phyloP scores from a whole-genome alignment of 2,888 invertebrate genomes.

The Drosophila phalerata region DNA sequence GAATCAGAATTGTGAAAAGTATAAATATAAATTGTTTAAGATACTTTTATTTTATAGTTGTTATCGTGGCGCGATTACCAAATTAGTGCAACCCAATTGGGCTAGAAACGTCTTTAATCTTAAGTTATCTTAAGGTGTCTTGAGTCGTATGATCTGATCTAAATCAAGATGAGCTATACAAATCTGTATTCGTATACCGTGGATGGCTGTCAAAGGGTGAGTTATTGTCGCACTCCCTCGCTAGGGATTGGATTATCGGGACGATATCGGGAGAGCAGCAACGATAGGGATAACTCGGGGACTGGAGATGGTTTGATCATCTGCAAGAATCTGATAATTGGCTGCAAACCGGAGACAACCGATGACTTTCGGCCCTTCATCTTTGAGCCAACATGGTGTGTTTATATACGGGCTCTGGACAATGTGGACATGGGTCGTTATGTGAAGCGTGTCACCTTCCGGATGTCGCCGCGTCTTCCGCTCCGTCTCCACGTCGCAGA shows the following conservation, averaged over 20 bases:
- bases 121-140: neutral
- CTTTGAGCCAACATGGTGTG: slow-evolving; percentile 68
- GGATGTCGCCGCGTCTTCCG: slow-evolving; percentile 60
- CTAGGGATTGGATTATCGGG: neutral
- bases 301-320: slow-evolving; percentile 49
- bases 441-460: slow-evolving; percentile 60
- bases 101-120: neutral
- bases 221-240: slow-evolving; percentile 27
- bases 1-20: neutral
- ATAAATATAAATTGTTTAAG: neutral
- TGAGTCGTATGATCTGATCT: neutral
- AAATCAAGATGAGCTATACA: slow-evolving; percentile 7
- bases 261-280: slow-evolving; percentile 5
- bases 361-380: slow-evolving; percentile 52
- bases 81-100: neutral
- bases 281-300: slow-evolving; percentile 2
- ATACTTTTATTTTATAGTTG: neutral
- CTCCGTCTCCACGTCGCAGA: slow-evolving; percentile 58
- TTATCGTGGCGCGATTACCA: neutral
- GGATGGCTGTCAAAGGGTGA: slow-evolving; percentile 43
- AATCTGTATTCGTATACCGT: slow-evolving; percentile 6
- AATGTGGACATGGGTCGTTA: slow-evolving; percentile 51
- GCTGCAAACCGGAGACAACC: slow-evolving; percentile 58
- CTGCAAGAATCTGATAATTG: slow-evolving; percentile 51
- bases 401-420: slow-evolving; percentile 50